Evolutionary conservation across 2,113 vertebrate genomes (phyloP).

Genomic region (Sialia sialis): DNA sequence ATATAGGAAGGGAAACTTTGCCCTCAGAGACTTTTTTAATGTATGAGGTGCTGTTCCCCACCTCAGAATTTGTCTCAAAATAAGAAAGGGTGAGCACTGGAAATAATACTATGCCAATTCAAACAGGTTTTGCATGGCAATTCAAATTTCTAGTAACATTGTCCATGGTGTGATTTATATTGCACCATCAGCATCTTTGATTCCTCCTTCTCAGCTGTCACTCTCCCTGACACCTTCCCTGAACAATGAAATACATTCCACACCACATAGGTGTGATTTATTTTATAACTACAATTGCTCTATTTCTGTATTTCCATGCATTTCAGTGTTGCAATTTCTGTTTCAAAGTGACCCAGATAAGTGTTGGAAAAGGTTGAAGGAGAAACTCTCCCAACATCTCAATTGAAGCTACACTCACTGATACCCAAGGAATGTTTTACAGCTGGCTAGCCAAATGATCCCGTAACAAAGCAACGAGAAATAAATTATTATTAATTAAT

Average conservation of each 20-base stretch:
- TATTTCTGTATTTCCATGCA: background rate
- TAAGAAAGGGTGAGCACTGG: background rate
- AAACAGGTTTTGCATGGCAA: background rate
- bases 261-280: background rate
- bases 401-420: background rate
- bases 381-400: background rate
- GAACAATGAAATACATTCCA: background rate
- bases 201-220: background rate
- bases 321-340: constrained; percentile 2
- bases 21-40: background rate
- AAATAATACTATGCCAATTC: background rate
- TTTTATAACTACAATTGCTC: background rate
- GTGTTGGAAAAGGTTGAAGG: background rate
- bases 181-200: background rate
- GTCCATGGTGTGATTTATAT: background rate
- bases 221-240: background rate
- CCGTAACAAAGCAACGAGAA: background rate
- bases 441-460: background rate
- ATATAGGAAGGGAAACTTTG: background rate
- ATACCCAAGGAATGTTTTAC: background rate
- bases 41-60: background rate
- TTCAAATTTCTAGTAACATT: background rate
- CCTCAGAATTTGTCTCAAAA: background rate
- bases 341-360: constrained; percentile 3
- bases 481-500: too few species aligned